Evolutionary conservation across 2,113 vertebrate species (phyloP), one percentile per base, ranked within the genome.

Genomic region (Toxostoma redivivum): DNA sequence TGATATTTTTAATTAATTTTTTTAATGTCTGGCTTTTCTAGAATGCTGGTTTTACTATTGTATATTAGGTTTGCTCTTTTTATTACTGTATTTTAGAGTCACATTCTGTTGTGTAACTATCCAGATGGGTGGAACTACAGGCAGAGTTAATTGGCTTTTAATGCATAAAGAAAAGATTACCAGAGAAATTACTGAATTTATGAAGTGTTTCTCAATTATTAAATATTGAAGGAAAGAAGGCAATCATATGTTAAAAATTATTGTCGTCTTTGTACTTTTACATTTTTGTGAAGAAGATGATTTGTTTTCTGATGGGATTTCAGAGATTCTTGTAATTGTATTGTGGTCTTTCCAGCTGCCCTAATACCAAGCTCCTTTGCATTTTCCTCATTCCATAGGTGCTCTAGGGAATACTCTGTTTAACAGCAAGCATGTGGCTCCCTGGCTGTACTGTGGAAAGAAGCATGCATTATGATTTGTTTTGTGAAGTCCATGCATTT

Each of bases 61-160:
- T 56, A 28, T 69, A 5, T 86, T 42, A 40, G 21, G 7, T 30
- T 70, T 93, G 38, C 42, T 93, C 65, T 84, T 82, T 93, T 82
- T 50, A 17, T 51, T 64, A 15, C 15, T 40, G 17, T 77, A 33
- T 80, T 93, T 94, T 91, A 73, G 77, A 89, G 94, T 95, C 62
- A 40, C 8, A 13, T 81, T 86, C 30, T 88, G 27, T n/a, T 77
- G 38, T 92, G 87, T 65, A 92, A 25, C 42, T 61, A 77, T 81
- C 71, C 79, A 90, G 82, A 88, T 83, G 70, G 58, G 60, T 79
- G 45, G 28, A 81, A 95, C 53, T 79, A 64, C 53, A 86, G 30
- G 44, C 72, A 81, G 35, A 93, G 74, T 72, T 92, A 62, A 50
- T 81, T 94, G 54, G n/a, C 44, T 95, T 90, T 96, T 80, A 89